phyloP scores from a whole-genome alignment of 2,888 invertebrate genomes.

The Sesia bembeciformis region DNA sequence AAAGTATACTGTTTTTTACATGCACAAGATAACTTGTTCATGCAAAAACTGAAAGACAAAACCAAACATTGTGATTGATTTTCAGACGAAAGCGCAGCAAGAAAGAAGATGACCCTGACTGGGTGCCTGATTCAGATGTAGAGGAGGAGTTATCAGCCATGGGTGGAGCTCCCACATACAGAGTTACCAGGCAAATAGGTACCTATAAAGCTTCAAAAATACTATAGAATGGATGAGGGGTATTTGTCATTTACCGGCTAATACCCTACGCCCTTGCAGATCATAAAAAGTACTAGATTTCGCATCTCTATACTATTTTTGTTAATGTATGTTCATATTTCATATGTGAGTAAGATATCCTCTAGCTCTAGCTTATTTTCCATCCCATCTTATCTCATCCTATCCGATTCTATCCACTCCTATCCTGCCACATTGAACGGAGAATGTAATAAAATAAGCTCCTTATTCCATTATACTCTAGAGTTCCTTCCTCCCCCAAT shows the following conservation, averaged over 20 bases:
- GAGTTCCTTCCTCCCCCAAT: too few relatives aligned
- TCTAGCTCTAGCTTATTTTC: too few relatives aligned
- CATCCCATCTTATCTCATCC: too few relatives aligned
- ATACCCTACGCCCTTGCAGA: not conserved
- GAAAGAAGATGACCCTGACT: conserved; percentile 67
- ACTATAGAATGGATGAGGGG: too few relatives aligned
- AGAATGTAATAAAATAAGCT: too few relatives aligned
- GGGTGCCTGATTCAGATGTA: conserved; percentile 78
- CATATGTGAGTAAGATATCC: not conserved
- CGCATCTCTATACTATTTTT: not conserved
- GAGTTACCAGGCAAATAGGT: conserved; percentile 44
- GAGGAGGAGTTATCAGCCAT: conserved; percentile 81
- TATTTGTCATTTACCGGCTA: not conserved
- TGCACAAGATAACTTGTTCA: too few relatives aligned
- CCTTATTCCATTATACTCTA: too few relatives aligned
- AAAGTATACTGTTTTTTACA: too few relatives aligned
- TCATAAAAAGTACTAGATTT: not conserved
- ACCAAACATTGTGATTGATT: not conserved
- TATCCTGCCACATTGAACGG: too few relatives aligned
- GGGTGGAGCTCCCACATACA: conserved; percentile 56
- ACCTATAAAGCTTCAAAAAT: too few relatives aligned
- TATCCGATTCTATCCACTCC: too few relatives aligned
- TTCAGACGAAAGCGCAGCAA: conserved; percentile 46
- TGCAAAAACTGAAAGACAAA: too few relatives aligned
- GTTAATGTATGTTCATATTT: not conserved